These are phyloP conservation scores for Gallinago jamesoni DNA, from an alignment of 2,113 vertebrate genomes.

Conservation along the genomic window DNA sequence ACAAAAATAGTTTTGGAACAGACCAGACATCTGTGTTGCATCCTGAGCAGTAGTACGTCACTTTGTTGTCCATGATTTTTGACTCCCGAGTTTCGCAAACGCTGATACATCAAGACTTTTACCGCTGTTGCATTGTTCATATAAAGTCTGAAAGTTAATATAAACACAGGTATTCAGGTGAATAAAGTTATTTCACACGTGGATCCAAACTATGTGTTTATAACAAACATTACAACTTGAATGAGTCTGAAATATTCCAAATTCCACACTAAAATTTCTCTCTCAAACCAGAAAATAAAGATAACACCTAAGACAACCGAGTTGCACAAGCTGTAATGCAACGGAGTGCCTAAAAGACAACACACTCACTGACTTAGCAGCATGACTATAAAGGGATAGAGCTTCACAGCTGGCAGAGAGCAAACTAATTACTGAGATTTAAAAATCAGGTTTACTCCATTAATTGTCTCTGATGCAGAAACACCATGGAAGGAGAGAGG, in stretches of 20 bases:
- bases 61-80: conserved; percentile 66
- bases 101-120: conserved; percentile 74
- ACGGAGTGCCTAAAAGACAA: background rate
- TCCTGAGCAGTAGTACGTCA: conserved; percentile 33
- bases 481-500: background rate
- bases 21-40: background rate
- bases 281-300: background rate
- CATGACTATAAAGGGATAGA: background rate
- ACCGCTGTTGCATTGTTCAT: conserved; percentile 78
- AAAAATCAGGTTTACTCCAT: background rate
- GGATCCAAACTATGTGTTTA: background rate
- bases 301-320: background rate
- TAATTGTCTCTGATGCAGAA: background rate
- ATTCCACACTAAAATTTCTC: background rate
- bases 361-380: accelerated
- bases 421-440: background rate
- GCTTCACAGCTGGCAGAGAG: background rate
- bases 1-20: background rate
- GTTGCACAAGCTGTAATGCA: background rate
- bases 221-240: background rate
- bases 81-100: conserved; percentile 63
- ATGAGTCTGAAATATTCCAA: background rate
- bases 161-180: background rate
- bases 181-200: background rate
- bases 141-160: conserved; percentile 79